Evolutionary conservation across 2,888 invertebrate species (phyloP), one percentile per base, ranked within the genome.

Genomic region (Parthenolecanium corni): DNA sequence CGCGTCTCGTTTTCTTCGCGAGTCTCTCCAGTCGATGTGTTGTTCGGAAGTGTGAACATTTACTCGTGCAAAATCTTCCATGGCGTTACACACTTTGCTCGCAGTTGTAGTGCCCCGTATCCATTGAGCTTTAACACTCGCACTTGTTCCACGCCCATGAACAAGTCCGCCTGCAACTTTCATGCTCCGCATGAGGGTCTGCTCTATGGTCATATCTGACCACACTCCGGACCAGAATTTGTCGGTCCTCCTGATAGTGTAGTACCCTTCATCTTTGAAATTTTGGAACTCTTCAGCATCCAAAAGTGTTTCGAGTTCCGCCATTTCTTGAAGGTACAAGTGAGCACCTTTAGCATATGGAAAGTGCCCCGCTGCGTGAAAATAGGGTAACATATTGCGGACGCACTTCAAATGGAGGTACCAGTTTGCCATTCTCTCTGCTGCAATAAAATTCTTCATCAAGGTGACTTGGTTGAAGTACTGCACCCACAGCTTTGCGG

Each of bases 291-390:
- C 71, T 65, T 63, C 65, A 44, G 62, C 49, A 62, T 66, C 38
- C 52, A 73, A 68, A 31, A n/a, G n/a, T n/a, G n/a, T n/a, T n/a
- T n/a, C n/a, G n/a, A n/a, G n/a, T n/a, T 65, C 24, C 11, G 57
- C 44, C 72, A 73, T 74, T 66, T 72, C 71, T 70, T 74, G 74
- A 18, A 74, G 62, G 68, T 73, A 73, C 6, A 74, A 52, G 47
- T 72, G 58, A 1, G 42, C 52, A 4, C 40, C 40, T 20, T 54
- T 63, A 12, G 57, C 56, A 42, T 64, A 64, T 12, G 24, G 31
- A 38, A 49, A 68, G 66, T 64, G 52, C 14, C 52, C 56, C 18
- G 53, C n/a, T 14, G 51, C 25, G 5, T 64, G 53, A 25, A 64
- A 64, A 21, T 46, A 64, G 1, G 62, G 51, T 12, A 64, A 21